Conservation (phyloP, 2,797 vertebrate genomes). For the Pempheris klunzingeri region DNA sequence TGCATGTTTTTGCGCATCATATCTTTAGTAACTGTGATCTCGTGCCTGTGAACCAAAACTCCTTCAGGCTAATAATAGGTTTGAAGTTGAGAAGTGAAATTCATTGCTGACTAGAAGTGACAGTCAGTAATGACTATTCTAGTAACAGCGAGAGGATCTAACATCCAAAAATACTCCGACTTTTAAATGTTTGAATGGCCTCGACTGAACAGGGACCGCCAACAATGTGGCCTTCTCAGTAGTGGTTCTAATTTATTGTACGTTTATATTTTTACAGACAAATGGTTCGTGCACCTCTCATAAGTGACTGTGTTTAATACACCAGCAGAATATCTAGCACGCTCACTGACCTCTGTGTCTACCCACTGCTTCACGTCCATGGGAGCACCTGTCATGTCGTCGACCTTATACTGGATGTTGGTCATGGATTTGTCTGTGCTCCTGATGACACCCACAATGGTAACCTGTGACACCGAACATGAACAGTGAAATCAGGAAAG, state of each 20-base stretch:
- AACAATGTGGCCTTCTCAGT: background rate
- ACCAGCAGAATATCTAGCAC: background rate
- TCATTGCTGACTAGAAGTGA: background rate
- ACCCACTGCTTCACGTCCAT: slow-evolving; percentile 99
- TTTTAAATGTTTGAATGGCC: rapidly evolving
- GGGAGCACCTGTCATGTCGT: slow-evolving; percentile 95
- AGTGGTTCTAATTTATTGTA: background rate
- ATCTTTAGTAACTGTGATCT: no score
- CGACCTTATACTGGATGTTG: slow-evolving; percentile 97
- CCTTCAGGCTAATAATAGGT: background rate
- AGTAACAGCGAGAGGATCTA: background rate
- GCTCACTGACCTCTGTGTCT: slow-evolving; percentile 91
- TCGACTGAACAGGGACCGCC: background rate
- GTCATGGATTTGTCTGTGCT: slow-evolving; percentile 96
- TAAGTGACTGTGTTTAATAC: background rate
- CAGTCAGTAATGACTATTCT: background rate
- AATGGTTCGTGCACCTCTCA: no score
- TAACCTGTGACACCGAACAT: slow-evolving; percentile 83
- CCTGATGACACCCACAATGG: slow-evolving; percentile 92
- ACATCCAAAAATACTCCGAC: background rate
- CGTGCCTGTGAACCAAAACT: background rate
- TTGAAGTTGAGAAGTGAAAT: background rate
- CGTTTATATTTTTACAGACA: background rate
- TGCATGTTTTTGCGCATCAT: background rate
- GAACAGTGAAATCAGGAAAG: background rate